phyloP scores from a whole-genome alignment of 2,888 invertebrate genomes.

The Gerris lacustris region DNA sequence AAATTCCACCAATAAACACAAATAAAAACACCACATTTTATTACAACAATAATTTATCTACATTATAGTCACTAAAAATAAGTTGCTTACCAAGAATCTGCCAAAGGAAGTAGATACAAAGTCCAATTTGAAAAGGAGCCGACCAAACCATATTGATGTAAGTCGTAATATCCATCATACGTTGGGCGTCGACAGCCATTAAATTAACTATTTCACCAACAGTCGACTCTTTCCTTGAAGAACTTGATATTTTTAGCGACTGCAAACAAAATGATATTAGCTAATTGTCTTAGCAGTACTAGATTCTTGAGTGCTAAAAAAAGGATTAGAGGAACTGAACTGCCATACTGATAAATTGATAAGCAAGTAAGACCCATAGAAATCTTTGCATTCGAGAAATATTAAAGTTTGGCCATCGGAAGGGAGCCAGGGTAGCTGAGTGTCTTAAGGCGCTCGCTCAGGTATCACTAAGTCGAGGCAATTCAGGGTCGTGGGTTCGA shows the following conservation, averaged over 20 bases:
- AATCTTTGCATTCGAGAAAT: no score
- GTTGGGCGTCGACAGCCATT: constrained; percentile 41
- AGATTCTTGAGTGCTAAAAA: neutral
- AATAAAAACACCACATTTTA: no score
- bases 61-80: no score
- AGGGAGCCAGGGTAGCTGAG: no score
- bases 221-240: constrained; percentile 37
- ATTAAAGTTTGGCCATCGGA: no score
- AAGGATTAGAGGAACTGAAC: neutral
- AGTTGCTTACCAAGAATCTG: constrained; percentile 33
- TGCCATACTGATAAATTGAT: neutral
- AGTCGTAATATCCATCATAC: constrained; percentile 38
- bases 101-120: constrained; percentile 43
- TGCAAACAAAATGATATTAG: constrained; percentile 22
- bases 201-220: constrained; percentile 43
- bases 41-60: no score
- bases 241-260: constrained; percentile 36
- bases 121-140: constrained; percentile 42
- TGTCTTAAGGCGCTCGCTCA: no score
- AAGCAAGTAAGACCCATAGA: no score
- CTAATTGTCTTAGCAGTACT: neutral
- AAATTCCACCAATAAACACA: no score
- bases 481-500: no score
- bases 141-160: constrained; percentile 42
- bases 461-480: no score